A percentile compares a stretch with the other conserved stretches of the same genome.
Conservation (phyloP, 2,888 invertebrate genomes). For the Malthinus flaveolus region DNA sequence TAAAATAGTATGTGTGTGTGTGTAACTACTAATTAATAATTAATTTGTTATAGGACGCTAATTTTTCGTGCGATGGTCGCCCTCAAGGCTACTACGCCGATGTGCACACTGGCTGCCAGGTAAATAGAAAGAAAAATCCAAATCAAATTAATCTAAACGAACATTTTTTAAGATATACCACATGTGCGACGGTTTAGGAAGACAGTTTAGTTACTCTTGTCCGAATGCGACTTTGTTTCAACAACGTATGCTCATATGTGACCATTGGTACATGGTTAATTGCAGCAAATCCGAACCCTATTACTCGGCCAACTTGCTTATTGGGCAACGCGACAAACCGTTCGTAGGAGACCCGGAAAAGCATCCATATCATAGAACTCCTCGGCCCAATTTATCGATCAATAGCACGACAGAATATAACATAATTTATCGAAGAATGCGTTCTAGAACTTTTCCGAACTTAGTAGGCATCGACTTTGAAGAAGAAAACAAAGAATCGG, state of each 20-base stretch:
- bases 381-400: constrained; percentile 65
- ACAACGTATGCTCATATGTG: constrained; percentile 79
- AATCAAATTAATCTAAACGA: constrained; percentile 4
- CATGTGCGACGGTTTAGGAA: constrained; percentile 77
- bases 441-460: constrained; percentile 39
- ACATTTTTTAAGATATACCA: constrained; percentile 66
- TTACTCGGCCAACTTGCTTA: constrained; percentile 71
- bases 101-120: constrained; percentile 74
- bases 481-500: constrained; percentile 53
- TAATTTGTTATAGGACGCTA: constrained; percentile 23
- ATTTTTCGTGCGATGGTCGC: constrained; percentile 69
- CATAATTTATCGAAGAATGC: constrained; percentile 42
- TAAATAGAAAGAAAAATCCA: constrained; percentile 43
- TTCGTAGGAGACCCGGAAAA: constrained; percentile 65
- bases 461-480: constrained; percentile 58
- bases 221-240: constrained; percentile 81
- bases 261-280: constrained; percentile 84
- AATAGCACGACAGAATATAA: constrained; percentile 53
- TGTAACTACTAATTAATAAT: too few species aligned
- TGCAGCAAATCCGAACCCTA: constrained; percentile 71
- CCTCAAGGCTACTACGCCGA: constrained; percentile 76
- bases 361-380: constrained; percentile 67
- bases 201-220: constrained; percentile 77
- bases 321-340: constrained; percentile 72
- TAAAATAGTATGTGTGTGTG: neutral